Conservation (phyloP, 2,888 invertebrate species). For the Matsumyia berberina region DNA sequence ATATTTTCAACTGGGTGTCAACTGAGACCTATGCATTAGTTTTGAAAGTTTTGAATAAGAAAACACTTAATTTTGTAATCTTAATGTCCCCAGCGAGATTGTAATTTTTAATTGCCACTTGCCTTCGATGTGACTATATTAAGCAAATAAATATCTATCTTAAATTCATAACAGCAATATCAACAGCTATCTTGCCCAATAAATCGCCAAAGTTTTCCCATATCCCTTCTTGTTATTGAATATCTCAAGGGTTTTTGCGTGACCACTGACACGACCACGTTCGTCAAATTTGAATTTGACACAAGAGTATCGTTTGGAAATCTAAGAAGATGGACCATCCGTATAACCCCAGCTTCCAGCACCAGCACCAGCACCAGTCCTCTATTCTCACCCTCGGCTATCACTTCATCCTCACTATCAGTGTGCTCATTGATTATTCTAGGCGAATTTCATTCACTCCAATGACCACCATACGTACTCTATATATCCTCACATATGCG, state of each 20-base stretch:
- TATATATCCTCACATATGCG: background rate
- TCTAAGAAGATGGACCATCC: slow-evolving; percentile 63
- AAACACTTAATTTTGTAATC: background rate
- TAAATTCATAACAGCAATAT: slow-evolving; percentile 34
- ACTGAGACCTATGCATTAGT: background rate
- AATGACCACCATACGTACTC: slow-evolving; percentile 49
- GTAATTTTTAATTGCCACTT: background rate
- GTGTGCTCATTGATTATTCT: slow-evolving; percentile 72
- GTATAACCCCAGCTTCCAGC: background rate
- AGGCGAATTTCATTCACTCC: slow-evolving; percentile 70
- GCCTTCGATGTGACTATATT: no score
- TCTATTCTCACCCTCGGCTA: background rate
- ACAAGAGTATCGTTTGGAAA: slow-evolving; percentile 65
- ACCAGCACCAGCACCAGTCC: no score
- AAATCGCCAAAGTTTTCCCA: slow-evolving; percentile 53
- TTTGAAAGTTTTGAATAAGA: background rate
- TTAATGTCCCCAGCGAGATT: background rate
- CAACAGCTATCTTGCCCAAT: slow-evolving; percentile 39
- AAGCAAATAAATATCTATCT: background rate
- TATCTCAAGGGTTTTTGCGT: slow-evolving; percentile 72
- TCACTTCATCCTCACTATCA: slow-evolving; percentile 12
- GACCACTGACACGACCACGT: slow-evolving; percentile 65
- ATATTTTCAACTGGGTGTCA: no score
- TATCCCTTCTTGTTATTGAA: slow-evolving; percentile 64
- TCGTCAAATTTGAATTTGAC: slow-evolving; percentile 74